Evolutionary conservation across 2,113 vertebrate species (phyloP), one percentile per base, ranked within the genome.

Genomic region (Thamnophis sirtalis): DNA sequence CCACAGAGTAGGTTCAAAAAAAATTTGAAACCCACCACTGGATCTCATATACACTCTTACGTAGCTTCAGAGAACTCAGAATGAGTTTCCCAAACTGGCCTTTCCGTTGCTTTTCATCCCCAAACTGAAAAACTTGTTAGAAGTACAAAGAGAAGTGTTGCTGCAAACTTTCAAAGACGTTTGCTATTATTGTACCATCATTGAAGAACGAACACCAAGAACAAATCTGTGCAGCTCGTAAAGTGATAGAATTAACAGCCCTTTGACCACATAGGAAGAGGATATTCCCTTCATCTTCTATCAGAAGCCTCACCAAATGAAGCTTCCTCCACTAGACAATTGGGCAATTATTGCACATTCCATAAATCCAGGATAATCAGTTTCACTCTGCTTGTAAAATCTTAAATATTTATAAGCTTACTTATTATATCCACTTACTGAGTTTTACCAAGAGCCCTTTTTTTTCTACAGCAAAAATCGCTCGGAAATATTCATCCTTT

Each of bases 351-450:
- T 5, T 93, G 33, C 91, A 91, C 91, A 89, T 91, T 51, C 13
- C 22, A 1, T 93, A 96, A 96, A 94, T 63, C 28, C 91, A 93
- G 93, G 90, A 92, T 95, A 95, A 96, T 94, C 73, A 87, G 60
- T 94, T 88, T 88, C 10, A 93, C 93, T 96, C 90, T 95, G 91
- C 94, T 92, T 92, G 51, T 93, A 94, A 93, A 56, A 88, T 17
- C 21, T 93, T 88, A 94, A 88, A 93, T 96, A 95, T 94, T 96
- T 56, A 94, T 93, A 94, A 93, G 89, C 95, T 89, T 48, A 94
- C 68, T n/a, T 91, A 87, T 94, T 94, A 95, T 49, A 63, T n/a
- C 28, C 28, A 86, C 54, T 91, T 91, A 91, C 55, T 90, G 63
- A 26, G 9, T 33, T 53, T 90, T 54, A 91, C 26, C 43, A 38